Conservation (phyloP, 1,140 invertebrate genomes). For the Atta colombica region DNA sequence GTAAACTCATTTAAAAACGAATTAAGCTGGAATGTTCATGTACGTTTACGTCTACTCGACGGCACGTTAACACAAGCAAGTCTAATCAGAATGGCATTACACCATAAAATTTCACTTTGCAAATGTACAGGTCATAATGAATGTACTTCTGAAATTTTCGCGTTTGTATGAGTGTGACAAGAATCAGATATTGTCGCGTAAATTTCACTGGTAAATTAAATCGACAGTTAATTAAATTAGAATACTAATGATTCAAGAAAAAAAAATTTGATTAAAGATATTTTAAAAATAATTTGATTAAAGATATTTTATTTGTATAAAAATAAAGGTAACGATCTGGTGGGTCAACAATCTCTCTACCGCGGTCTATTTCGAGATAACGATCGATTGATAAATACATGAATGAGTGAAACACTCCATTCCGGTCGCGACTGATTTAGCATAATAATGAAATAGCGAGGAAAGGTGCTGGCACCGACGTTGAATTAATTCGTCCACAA, state of each 20-base stretch:
- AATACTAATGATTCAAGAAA: background rate
- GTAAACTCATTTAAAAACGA: constrained; percentile 68
- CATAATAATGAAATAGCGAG: constrained; percentile 75
- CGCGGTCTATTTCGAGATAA: constrained; percentile 33
- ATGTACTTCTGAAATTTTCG: constrained; percentile 57
- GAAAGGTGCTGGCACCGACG: constrained; percentile 57
- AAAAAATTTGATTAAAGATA: background rate
- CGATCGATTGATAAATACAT: constrained; percentile 50
- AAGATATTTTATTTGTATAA: no score
- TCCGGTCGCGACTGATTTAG: constrained; percentile 9
- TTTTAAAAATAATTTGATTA: background rate
- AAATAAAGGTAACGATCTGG: background rate
- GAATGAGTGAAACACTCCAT: constrained; percentile 62
- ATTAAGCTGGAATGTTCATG: constrained; percentile 72
- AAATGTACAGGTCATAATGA: constrained; percentile 54
- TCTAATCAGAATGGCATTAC: constrained; percentile 73
- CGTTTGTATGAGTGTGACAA: background rate
- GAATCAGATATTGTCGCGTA: background rate
- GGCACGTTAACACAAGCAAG: constrained; percentile 66
- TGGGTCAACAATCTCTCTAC: background rate
- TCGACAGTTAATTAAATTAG: background rate
- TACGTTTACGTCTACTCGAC: constrained; percentile 63
- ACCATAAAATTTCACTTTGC: constrained; percentile 68
- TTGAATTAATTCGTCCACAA: constrained; percentile 77
- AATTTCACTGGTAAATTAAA: background rate